These are phyloP conservation scores for Drosophila neocordata DNA, from an alignment of 1,140 invertebrate species.

Conservation along the genomic window DNA sequence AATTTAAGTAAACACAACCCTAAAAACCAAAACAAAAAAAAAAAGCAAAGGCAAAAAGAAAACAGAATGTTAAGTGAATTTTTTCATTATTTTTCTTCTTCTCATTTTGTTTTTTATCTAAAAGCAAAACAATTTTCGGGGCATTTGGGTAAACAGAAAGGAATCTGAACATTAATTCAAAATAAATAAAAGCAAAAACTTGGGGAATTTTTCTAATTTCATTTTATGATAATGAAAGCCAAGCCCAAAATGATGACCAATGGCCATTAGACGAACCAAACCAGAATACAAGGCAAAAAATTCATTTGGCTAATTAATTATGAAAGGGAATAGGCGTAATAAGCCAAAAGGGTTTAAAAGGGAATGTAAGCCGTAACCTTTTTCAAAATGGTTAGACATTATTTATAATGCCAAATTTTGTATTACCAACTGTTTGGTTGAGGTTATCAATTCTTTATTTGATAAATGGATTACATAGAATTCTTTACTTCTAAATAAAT, in stretches of 20 bases:
- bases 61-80: conserved; percentile 9
- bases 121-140: background rate
- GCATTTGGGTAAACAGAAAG: conserved; percentile 3
- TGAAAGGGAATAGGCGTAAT: background rate
- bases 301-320: conserved; percentile 9
- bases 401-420: too few species aligned
- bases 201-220: conserved; percentile 8
- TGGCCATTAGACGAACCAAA: background rate
- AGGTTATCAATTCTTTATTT: too few species aligned
- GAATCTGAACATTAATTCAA: conserved; percentile 1
- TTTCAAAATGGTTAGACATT: background rate
- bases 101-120: conserved; percentile 2
- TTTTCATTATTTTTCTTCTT: background rate
- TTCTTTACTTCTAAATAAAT: too few species aligned
- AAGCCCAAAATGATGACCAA: conserved; percentile 7
- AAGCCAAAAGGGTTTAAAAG: background rate
- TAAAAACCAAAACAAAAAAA: conserved; percentile 16
- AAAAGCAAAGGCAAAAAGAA: background rate
- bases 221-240: conserved; percentile 11
- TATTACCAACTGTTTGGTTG: too few species aligned
- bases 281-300: background rate
- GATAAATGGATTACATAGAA: too few species aligned
- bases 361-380: background rate
- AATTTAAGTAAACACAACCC: conserved; percentile 50
- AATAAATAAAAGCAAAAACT: background rate